Evolutionary conservation across 1,140 invertebrate genomes (phyloP).

Genomic region (Drosophila virilis): DNA sequence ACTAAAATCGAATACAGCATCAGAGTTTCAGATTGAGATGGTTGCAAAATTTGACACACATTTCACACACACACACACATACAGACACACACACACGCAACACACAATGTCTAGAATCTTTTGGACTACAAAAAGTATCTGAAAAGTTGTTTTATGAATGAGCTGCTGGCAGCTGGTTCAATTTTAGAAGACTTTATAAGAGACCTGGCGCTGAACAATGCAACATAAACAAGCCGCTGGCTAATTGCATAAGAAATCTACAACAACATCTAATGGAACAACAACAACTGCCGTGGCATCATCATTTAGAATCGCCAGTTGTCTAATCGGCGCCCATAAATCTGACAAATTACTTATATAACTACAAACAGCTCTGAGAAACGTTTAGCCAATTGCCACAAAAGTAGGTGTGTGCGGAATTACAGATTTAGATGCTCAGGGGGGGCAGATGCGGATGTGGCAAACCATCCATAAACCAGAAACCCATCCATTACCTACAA

Average conservation of each 20-base stretch:
- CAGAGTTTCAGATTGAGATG: conserved; percentile 54
- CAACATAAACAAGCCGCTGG: conserved; percentile 70
- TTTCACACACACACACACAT: conserved; percentile 60
- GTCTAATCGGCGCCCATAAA: conserved; percentile 72
- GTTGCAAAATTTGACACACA: conserved; percentile 82
- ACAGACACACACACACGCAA: conserved; percentile 64
- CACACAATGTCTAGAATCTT: conserved; percentile 53
- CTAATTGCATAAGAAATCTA: conserved; percentile 68
- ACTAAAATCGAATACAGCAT: conserved; percentile 19
- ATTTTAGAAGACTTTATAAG: conserved; percentile 22
- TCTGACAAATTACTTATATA: conserved; percentile 72
- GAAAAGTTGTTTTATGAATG: conserved; percentile 65
- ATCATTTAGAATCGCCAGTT: conserved; percentile 67
- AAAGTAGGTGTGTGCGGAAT: conserved; percentile 78
- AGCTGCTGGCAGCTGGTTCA: conserved; percentile 28
- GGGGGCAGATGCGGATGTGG: conserved; percentile 77
- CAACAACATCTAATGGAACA: conserved; percentile 1
- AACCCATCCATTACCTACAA: no score
- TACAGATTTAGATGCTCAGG: conserved; percentile 12
- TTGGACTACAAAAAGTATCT: conserved; percentile 20
- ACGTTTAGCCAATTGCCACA: conserved; percentile 30
- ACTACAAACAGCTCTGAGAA: conserved; percentile 28
- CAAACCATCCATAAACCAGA: conserved; percentile 32
- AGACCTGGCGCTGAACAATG: conserved; percentile 51
- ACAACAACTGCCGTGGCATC: conserved; percentile 14